A percentile compares a stretch with the other conserved stretches of the same genome.
phyloP scores from a whole-genome alignment of 2,888 invertebrate genomes.

The Netelia fuscicornis region DNA sequence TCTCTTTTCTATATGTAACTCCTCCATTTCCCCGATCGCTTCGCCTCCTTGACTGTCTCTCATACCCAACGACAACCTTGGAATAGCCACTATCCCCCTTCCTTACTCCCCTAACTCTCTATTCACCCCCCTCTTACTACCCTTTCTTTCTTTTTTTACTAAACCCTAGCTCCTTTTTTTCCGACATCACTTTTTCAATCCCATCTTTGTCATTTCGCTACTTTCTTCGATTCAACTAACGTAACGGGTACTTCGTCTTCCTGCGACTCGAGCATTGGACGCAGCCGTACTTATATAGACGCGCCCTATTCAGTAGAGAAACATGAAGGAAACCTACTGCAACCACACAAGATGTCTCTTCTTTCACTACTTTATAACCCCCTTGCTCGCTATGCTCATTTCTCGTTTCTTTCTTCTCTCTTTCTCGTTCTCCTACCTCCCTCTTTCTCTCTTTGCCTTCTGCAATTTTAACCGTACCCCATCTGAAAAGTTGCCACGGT shows the following conservation, averaged over 20 bases:
- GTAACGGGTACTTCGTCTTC: slow-evolving; percentile 57
- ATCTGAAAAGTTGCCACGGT: slow-evolving; percentile 38
- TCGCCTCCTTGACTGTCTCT: slow-evolving; percentile 42
- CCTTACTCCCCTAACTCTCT: not conserved
- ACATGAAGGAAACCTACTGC: slow-evolving; percentile 26
- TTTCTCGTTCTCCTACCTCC: slow-evolving; percentile 1
- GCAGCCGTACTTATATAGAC: slow-evolving; percentile 4
- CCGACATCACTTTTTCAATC: slow-evolving; percentile 55
- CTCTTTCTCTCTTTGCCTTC: slow-evolving; percentile 19
- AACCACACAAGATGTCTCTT: slow-evolving; percentile 52
- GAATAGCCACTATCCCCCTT: slow-evolving; percentile 12
- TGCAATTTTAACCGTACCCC: slow-evolving; percentile 54
- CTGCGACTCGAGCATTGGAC: slow-evolving; percentile 32
- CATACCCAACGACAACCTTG: slow-evolving; percentile 18
- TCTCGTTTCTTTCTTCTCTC: slow-evolving; percentile 40
- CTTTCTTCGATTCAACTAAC: slow-evolving; percentile 66
- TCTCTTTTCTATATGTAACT: slow-evolving; percentile 40
- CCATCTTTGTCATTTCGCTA: slow-evolving; percentile 60
- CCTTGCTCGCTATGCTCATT: slow-evolving; percentile 23
- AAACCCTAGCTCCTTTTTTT: not conserved
- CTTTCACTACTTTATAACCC: slow-evolving; percentile 54
- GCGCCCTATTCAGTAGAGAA: slow-evolving; percentile 23
- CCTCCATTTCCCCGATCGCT: slow-evolving; percentile 39
- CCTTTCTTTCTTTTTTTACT: slow-evolving; percentile 13
- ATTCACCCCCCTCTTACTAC: not conserved